Evolutionary conservation across 2,888 invertebrate species (phyloP).

Genomic region (Calliopum simillimum): DNA sequence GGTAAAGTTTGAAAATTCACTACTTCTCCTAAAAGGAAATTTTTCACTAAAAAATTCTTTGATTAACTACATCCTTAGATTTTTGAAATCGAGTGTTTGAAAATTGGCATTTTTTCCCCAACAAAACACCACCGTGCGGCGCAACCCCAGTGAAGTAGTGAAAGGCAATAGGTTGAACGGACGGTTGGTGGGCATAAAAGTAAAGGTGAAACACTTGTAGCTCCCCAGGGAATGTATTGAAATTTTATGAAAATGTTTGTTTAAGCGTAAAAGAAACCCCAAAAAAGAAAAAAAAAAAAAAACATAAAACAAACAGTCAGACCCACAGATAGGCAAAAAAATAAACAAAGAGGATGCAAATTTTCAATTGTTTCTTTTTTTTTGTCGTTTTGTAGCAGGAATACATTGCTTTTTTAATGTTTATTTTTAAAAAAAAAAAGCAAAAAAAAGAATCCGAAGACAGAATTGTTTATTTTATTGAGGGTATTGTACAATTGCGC

Average conservation of each 20-base stretch:
- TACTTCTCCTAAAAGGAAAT: too few species aligned
- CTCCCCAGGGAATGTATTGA: neutral
- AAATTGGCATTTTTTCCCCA: too few species aligned
- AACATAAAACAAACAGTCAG: constrained; percentile 5
- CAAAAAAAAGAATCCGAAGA: neutral
- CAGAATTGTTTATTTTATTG: neutral
- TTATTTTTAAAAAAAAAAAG: neutral
- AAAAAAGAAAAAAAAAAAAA: neutral
- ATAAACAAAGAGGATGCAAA: neutral
- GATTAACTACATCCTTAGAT: too few species aligned
- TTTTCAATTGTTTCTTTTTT: neutral
- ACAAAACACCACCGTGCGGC: too few species aligned
- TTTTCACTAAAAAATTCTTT: too few species aligned
- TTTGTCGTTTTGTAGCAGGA: too few species aligned
- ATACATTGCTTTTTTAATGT: too few species aligned
- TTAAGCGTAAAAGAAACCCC: neutral
- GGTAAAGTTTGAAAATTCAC: too few species aligned
- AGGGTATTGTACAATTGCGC: neutral
- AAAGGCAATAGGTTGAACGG: too few species aligned
- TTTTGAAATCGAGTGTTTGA: too few species aligned
- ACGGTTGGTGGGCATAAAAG: too few species aligned
- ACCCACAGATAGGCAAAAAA: neutral
- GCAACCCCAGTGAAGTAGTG: too few species aligned
- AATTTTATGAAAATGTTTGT: neutral
- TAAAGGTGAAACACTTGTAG: constrained; percentile 17